Evolutionary conservation across 2,113 vertebrate genomes (phyloP).

Genomic region (Peromyscus maniculatus): DNA sequence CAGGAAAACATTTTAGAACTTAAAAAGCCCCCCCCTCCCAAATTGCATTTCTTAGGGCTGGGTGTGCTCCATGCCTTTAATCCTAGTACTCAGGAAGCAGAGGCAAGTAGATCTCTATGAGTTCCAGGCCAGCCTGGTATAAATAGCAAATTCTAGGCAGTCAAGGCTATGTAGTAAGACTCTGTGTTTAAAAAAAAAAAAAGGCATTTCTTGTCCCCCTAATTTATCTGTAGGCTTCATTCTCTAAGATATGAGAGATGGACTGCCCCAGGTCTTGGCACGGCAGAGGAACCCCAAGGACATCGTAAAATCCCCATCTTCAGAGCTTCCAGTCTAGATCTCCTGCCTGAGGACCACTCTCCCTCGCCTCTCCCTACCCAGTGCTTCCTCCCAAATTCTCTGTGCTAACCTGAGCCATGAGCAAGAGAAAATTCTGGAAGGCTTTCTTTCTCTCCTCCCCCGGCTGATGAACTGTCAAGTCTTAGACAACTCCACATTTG

Average conservation of each 20-base stretch:
- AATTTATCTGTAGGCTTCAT: background rate
- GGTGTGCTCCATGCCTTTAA: background rate
- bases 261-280: background rate
- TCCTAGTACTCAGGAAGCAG: background rate
- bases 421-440: background rate
- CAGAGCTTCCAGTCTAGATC: background rate
- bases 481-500: slow-evolving; percentile 2
- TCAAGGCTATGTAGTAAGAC: background rate
- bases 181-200: too few relatives aligned
- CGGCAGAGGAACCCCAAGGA: background rate
- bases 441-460: background rate
- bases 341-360: background rate
- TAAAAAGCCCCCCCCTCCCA: background rate
- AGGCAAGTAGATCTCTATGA: background rate
- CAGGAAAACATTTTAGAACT: slow-evolving; percentile 2
- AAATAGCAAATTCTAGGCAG: background rate
- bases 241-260: background rate
- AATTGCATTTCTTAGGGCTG: background rate
- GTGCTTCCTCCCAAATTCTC: background rate
- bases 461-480: background rate
- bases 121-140: background rate
- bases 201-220: background rate
- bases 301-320: background rate
- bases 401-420: background rate
- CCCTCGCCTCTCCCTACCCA: background rate